Conservation (phyloP, 1,140 invertebrate species). For the Bombus vancouverensis region DNA sequence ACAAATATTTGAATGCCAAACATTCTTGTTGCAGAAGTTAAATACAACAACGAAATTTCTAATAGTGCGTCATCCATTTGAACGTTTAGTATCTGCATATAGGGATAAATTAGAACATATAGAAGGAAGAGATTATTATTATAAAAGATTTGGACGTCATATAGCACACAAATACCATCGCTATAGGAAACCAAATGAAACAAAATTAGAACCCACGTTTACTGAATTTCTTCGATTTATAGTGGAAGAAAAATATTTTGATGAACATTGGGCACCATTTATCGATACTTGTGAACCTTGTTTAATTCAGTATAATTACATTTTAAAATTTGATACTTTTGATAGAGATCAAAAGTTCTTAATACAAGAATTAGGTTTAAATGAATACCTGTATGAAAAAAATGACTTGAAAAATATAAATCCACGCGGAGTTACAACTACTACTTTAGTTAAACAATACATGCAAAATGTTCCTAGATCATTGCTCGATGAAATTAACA, state of each 20-base stretch:
- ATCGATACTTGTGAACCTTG: conserved; percentile 79
- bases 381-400: conserved; percentile 81
- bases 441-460: conserved; percentile 84
- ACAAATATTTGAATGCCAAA: not conserved
- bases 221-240: conserved; percentile 88
- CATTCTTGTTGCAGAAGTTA: conserved; percentile 61
- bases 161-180: conserved; percentile 80
- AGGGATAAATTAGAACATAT: conserved; percentile 85
- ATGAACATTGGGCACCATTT: conserved; percentile 82
- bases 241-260: conserved; percentile 79
- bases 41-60: conserved; percentile 74
- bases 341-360: conserved; percentile 86
- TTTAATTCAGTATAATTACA: conserved; percentile 76
- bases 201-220: conserved; percentile 84
- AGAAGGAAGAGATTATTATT: conserved; percentile 78
- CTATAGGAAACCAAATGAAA: conserved; percentile 56
- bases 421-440: conserved; percentile 83
- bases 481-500: conserved; percentile 85
- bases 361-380: conserved; percentile 84
- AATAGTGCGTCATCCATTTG: conserved; percentile 86
- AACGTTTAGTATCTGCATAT: conserved; percentile 86
- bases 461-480: conserved; percentile 85
- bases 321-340: conserved; percentile 80
- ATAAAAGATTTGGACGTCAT: conserved; percentile 74
- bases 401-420: conserved; percentile 82